Evolutionary conservation across 2,888 invertebrate species (phyloP).

Genomic region (Mythimna loreyi): DNA sequence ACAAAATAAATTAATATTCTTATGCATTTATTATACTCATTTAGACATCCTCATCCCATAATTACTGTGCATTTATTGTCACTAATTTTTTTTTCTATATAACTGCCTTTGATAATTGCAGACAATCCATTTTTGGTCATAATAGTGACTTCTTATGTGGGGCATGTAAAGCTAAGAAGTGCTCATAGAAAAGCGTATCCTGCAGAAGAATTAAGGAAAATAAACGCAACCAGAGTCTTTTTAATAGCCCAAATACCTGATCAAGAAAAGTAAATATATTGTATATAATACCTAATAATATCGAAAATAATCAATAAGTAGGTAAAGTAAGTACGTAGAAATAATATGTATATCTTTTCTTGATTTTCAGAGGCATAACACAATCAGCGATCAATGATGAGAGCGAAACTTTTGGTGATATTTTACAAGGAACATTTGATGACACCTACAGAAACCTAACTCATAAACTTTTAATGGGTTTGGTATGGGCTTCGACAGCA

Average conservation of each 20-base stretch:
- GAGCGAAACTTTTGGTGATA: conserved; percentile 92
- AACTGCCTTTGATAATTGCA: too few relatives aligned
- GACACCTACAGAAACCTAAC: conserved; percentile 96
- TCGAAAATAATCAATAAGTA: neutral
- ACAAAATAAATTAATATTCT: too few relatives aligned
- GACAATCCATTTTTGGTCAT: conserved; percentile 80
- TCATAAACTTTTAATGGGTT: conserved; percentile 95
- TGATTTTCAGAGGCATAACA: conserved; percentile 77
- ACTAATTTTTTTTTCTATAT: too few relatives aligned
- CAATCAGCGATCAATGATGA: conserved; percentile 92
- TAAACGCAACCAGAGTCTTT: conserved; percentile 93
- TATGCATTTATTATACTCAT: too few relatives aligned
- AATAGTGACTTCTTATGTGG: conserved; percentile 95
- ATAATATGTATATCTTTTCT: neutral
- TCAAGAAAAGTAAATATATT: conserved; percentile 81
- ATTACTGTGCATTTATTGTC: too few relatives aligned
- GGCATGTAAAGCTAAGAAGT: conserved; percentile 93
- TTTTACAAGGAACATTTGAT: conserved; percentile 94
- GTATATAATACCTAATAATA: neutral
- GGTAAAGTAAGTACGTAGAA: neutral
- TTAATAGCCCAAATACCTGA: conserved; percentile 92
- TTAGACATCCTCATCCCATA: too few relatives aligned
- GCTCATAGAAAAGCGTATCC: conserved; percentile 93
- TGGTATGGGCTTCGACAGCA: conserved; percentile 93
- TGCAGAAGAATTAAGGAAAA: conserved; percentile 87